A percentile compares a stretch with the other conserved stretches of the same genome.
Evolutionary conservation across 2,888 invertebrate genomes (phyloP).

Genomic region (Ectobius pallidus): DNA sequence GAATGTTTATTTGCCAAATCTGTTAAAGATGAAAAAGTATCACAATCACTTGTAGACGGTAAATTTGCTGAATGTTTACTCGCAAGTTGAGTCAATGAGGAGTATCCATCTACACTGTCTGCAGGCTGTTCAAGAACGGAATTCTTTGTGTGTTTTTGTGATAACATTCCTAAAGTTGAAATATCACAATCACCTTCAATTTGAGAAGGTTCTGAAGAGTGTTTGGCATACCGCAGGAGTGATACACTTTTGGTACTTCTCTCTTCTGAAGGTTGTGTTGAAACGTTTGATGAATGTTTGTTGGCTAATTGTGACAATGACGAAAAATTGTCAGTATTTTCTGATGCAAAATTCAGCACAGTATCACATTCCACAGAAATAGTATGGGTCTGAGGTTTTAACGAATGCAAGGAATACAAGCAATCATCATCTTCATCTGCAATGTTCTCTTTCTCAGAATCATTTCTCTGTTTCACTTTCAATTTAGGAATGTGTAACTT

Average conservation of each 20-base stretch:
- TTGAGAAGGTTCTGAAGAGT: too few species aligned
- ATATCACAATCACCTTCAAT: too few species aligned
- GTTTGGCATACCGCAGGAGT: too few species aligned
- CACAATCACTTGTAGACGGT: background rate
- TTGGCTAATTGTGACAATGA: too few species aligned
- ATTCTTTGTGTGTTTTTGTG: too few species aligned
- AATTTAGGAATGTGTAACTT: conserved; percentile 42
- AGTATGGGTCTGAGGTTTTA: background rate
- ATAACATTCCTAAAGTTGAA: too few species aligned
- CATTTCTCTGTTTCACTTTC: conserved; percentile 36
- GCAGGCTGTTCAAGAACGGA: too few species aligned
- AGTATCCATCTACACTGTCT: background rate
- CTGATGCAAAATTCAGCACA: background rate
- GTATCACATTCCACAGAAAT: background rate
- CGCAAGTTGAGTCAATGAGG: background rate
- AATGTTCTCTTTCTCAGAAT: conserved; percentile 35
- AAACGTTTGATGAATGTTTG: too few species aligned
- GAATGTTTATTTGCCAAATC: conserved; percentile 18
- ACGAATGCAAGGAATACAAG: background rate
- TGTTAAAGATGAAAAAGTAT: background rate
- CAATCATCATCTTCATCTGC: background rate
- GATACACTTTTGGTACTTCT: too few species aligned
- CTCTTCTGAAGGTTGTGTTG: too few species aligned
- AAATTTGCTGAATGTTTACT: background rate
- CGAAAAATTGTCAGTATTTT: background rate